These are phyloP conservation scores for Antheraea pernyi DNA, from an alignment of 1,140 invertebrate genomes.

Conservation along the genomic window DNA sequence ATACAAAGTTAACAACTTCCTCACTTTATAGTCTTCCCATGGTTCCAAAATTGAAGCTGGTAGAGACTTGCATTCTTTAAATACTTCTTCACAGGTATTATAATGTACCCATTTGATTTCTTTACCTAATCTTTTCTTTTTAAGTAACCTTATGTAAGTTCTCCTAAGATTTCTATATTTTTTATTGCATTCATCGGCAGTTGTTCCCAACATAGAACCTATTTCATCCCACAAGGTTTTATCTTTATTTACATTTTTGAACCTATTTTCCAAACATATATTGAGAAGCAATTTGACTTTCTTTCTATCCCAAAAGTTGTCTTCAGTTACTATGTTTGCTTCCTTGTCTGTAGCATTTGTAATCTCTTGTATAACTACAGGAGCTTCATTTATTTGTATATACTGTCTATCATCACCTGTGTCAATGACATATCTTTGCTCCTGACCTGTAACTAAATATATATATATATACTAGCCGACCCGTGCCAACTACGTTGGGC, in stretches of 20 bases:
- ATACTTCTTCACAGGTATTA: conserved; percentile 61
- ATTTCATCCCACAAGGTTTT: conserved; percentile 60
- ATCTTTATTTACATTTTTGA: conserved; percentile 46
- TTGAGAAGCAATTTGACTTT: conserved; percentile 59
- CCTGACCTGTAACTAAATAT: conserved; percentile 51
- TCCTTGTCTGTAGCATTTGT: conserved; percentile 34
- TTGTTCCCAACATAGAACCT: conserved; percentile 44
- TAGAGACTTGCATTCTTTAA: conserved; percentile 58
- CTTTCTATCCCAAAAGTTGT: conserved; percentile 62
- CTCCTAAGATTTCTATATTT: conserved; percentile 62
- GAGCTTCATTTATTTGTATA: conserved; percentile 46
- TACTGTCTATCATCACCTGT: conserved; percentile 52
- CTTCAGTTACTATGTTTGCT: conserved; percentile 32
- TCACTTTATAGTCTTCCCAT: conserved; percentile 63
- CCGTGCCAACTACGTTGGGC: no score
- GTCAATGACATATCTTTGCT: conserved; percentile 54
- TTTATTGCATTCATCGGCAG: conserved; percentile 56
- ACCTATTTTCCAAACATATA: conserved; percentile 52
- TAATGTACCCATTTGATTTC: conserved; percentile 69
- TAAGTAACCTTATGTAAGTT: conserved; percentile 62
- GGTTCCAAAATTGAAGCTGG: conserved; percentile 48
- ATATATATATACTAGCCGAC: no score
- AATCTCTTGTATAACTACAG: conserved; percentile 27
- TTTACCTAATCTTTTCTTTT: conserved; percentile 62
- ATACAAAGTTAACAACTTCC: conserved; percentile 53